Evolutionary conservation across 2,113 vertebrate genomes (phyloP).

Genomic region (Chionodraco myersi): DNA sequence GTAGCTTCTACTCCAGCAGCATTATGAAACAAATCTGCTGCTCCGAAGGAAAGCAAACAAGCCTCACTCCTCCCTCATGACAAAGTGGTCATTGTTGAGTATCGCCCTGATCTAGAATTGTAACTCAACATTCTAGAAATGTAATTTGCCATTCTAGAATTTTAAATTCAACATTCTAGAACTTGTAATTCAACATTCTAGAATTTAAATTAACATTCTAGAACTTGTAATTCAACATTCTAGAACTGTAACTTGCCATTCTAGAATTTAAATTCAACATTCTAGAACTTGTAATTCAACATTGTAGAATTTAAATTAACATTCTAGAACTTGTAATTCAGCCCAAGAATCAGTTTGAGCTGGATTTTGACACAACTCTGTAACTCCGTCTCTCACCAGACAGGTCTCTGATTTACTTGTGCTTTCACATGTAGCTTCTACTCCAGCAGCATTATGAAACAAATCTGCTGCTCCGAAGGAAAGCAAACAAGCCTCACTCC

Average conservation of each 20-base stretch:
- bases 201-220: no score
- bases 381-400: not conserved
- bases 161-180: no score
- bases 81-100: slow-evolving; percentile 19
- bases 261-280: no score
- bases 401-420: slow-evolving; percentile 21
- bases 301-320: no score
- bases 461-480: not conserved
- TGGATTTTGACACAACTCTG: not conserved
- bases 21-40: slow-evolving; percentile 2
- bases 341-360: not conserved
- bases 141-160: no score
- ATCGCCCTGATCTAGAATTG: not conserved
- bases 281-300: no score
- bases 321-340: no score
- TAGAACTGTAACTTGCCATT: no score
- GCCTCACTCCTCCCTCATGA: not conserved
- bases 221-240: no score
- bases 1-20: not conserved
- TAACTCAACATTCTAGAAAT: no score
- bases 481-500: slow-evolving; percentile 5
- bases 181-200: no score
- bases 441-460: not conserved
- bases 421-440: slow-evolving; percentile 17
- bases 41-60: slow-evolving; percentile 13